Base-by-base conservation (phyloP, 1,140 invertebrate genomes). In the Charaxes varanes region DNA sequence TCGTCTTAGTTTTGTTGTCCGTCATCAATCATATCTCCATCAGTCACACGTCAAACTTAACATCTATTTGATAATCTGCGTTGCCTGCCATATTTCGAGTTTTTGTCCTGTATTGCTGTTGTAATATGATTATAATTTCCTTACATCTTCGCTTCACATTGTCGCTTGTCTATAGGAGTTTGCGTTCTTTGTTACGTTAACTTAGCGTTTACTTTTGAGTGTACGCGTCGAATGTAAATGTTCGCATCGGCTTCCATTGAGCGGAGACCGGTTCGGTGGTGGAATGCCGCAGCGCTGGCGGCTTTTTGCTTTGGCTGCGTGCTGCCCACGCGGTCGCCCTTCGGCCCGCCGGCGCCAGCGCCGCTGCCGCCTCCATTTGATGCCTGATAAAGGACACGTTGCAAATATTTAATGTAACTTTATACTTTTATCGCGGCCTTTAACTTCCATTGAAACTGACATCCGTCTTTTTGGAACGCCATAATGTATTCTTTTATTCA, bases 41-140 rank as follows among this genome's bases (percentile, higher is more conserved):
- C 28, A 22, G 35, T 38, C 26, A 38, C 31, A 49, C 40, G 55
- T 58, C 42, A 38, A 55, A 44, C 34, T 50, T 34, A 58, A 52
- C 43, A 41, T 55, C 44, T 51, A 50, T 68, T 62, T 70, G 51
- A 58, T 67, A 71, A 69, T 71, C 57, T 48, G 58, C 55, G 42
- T 54, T 41, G 38, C 41, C n/a, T 52, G 52, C 63, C 51, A 72
- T 66, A 54, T 58, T 66, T 64, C 53, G 69, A 62, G 54, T 70
- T 73, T 71, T 77, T 73, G 53, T 71, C 36, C 61, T 36, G 45
- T 53, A 64, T 63, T 65, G 57, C 61, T 59, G 31, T 49, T 56
- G 54, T 66, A 68, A 72, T 73, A 63, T 62, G 59, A 71, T 73
- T 64, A 72, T 66, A 71, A 71, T 73, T 64, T 62, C 57, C 62